phyloP scores from a whole-genome alignment of 2,888 invertebrate genomes.

The Craniophora ligustri region DNA sequence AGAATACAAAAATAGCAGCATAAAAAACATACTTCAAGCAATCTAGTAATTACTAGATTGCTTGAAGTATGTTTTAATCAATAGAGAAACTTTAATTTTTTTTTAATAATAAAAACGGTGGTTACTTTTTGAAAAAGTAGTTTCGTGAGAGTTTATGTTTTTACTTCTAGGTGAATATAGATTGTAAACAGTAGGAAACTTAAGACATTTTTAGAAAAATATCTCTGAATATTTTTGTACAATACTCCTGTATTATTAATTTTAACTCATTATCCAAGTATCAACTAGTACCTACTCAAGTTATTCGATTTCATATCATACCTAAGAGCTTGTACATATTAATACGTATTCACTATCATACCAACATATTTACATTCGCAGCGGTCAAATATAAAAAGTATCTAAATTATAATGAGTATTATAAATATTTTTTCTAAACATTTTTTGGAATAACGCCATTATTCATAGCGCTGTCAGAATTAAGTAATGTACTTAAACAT shows the following conservation, averaged over 20 bases:
- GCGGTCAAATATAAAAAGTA: conserved; percentile 60
- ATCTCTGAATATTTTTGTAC: conserved; percentile 82
- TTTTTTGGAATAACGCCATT: conserved; percentile 67
- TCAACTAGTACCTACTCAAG: conserved; percentile 72
- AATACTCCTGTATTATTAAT: conserved; percentile 69
- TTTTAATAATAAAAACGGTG: background rate
- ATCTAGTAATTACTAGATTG: too few relatives aligned
- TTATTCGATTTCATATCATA: conserved; percentile 83
- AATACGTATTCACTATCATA: conserved; percentile 62
- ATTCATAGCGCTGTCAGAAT: conserved; percentile 50
- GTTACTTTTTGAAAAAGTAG: background rate
- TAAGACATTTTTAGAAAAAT: conserved; percentile 67
- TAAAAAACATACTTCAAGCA: too few relatives aligned
- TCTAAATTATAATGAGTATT: conserved; percentile 54
- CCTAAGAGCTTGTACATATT: conserved; percentile 79
- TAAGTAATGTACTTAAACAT: conserved; percentile 5
- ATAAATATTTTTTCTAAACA: conserved; percentile 76
- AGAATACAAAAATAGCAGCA: too few relatives aligned
- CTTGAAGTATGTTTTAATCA: too few relatives aligned
- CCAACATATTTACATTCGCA: conserved; percentile 67
- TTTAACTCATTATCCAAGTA: conserved; percentile 67
- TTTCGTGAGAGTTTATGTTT: conserved; percentile 46
- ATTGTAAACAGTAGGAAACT: conserved; percentile 42
- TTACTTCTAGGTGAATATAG: conserved; percentile 48
- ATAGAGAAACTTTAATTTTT: too few relatives aligned